Conservation (phyloP, 1,140 invertebrate genomes). For the Campodea augens region DNA sequence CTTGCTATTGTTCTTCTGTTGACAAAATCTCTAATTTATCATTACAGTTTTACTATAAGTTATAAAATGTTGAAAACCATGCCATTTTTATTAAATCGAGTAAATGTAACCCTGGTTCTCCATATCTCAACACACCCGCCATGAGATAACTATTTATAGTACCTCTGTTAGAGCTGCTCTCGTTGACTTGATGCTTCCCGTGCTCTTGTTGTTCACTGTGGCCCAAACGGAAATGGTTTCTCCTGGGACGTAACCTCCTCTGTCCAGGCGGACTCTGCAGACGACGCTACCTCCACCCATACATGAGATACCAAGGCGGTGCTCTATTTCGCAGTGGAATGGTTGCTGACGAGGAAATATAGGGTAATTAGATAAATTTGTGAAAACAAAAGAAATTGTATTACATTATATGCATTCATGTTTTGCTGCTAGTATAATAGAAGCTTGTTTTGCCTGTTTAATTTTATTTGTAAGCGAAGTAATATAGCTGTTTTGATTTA, state of each 20-base stretch:
- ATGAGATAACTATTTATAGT: constrained; percentile 8
- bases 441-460: too few relatives aligned
- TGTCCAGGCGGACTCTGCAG: constrained; percentile 65
- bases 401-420: too few relatives aligned
- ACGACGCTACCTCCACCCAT: constrained; percentile 60
- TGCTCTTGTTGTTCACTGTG: constrained; percentile 64
- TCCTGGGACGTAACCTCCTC: constrained; percentile 82
- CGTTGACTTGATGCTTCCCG: constrained; percentile 50
- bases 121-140: not conserved
- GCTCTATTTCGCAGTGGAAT: constrained; percentile 74
- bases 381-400: too few relatives aligned
- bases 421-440: too few relatives aligned
- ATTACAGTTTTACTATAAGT: too few relatives aligned
- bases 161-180: constrained; percentile 61
- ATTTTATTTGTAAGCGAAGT: too few relatives aligned
- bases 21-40: too few relatives aligned
- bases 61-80: too few relatives aligned
- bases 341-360: constrained; percentile 49
- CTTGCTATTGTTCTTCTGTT: too few relatives aligned
- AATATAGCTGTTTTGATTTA: too few relatives aligned
- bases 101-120: not conserved
- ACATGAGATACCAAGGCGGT: constrained; percentile 67
- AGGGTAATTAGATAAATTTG: too few relatives aligned
- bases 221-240: constrained; percentile 75
- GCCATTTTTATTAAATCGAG: too few relatives aligned